A percentile compares a stretch with the other conserved stretches of the same genome.
Evolutionary conservation across 1,140 invertebrate species (phyloP).

Genomic region (Nymphalis io): DNA sequence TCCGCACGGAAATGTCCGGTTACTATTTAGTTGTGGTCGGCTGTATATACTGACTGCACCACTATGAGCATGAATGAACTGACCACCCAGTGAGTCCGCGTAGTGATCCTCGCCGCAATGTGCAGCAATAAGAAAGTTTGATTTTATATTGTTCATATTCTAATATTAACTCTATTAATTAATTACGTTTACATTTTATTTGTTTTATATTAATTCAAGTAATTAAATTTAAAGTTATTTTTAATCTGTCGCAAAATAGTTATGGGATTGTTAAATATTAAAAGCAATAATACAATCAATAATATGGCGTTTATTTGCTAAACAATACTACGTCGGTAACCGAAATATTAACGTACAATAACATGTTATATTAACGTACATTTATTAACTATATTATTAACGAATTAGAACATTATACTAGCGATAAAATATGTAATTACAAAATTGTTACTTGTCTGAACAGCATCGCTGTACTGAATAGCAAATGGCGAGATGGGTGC

Average conservation of each 20-base stretch:
- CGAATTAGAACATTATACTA: constrained; percentile 13
- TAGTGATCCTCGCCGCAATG: constrained; percentile 36
- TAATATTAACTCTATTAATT: no score
- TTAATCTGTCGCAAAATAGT: no score
- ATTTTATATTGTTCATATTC: neutral
- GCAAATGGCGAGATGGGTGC: constrained; percentile 52
- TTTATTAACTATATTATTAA: neutral
- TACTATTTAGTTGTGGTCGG: constrained; percentile 26
- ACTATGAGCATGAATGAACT: constrained; percentile 55
- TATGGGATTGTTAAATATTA: no score
- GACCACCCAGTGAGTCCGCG: constrained; percentile 69
- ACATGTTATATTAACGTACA: neutral
- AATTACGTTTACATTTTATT: no score
- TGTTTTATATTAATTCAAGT: no score
- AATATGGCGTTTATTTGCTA: constrained; percentile 1
- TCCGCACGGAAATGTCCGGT: constrained; percentile 69
- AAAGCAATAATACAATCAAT: no score
- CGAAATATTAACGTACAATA: neutral
- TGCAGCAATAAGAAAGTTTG: constrained; percentile 49
- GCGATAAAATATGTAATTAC: constrained; percentile 29
- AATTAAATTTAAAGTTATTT: no score
- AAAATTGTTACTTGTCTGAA: constrained; percentile 31
- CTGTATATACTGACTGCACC: constrained; percentile 54
- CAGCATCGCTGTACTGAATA: constrained; percentile 48
- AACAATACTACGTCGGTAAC: neutral